These are phyloP conservation scores for Oryctolagus cuniculus DNA, from an alignment of 2,113 vertebrate genomes.

Conservation along the genomic window mOryCun1.1 NC_091442.1:49755501-49756000, in stretches of 20 bases:
- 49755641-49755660: background rate
- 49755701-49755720: background rate
- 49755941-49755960: constrained; percentile 4
- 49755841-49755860: too few relatives aligned
- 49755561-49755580: background rate
- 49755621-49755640: too few relatives aligned
- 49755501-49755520: background rate
- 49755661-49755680: background rate
- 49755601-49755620: background rate
- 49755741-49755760: background rate
- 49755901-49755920: background rate
- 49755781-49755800: background rate
- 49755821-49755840: background rate
- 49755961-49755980: background rate
- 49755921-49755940: background rate
- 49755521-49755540: background rate
- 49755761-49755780: background rate
- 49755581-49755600: background rate
- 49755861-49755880: background rate
- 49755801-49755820: background rate
- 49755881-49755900: background rate
- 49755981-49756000: background rate
- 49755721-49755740: background rate
- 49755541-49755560: background rate
- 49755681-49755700: background rate